Conservation (phyloP, 1,140 invertebrate genomes). For the Ceratina australensis region DNA sequence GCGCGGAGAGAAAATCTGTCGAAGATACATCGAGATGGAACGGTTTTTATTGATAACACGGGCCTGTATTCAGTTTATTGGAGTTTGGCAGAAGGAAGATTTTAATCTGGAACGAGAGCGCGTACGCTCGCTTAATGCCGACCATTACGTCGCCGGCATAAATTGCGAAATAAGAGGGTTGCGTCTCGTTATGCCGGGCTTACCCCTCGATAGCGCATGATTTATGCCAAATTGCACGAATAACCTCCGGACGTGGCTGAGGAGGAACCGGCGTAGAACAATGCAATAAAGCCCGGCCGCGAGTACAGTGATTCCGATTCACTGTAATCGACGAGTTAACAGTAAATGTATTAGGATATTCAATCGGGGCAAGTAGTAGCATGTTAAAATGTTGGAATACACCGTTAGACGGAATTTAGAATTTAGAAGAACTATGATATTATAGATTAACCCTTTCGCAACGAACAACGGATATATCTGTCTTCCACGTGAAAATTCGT, state of each 20-base stretch:
- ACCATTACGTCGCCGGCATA: slow-evolving; percentile 14
- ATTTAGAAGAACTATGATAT: too few relatives aligned
- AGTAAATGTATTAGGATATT: too few relatives aligned
- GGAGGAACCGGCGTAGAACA: neutral
- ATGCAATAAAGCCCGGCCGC: neutral
- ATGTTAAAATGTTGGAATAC: too few relatives aligned
- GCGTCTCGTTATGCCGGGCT: slow-evolving; percentile 8
- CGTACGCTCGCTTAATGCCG: neutral
- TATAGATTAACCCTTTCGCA: too few relatives aligned
- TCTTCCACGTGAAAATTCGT: too few relatives aligned
- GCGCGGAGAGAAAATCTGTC: too few relatives aligned
- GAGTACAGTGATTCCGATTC: too few relatives aligned
- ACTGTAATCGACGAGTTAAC: too few relatives aligned
- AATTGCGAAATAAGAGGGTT: slow-evolving; percentile 9
- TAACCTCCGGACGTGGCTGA: neutral
- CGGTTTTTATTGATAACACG: neutral
- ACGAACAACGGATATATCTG: too few relatives aligned
- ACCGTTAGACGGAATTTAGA: too few relatives aligned
- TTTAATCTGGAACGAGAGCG: slow-evolving; percentile 1
- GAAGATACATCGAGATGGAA: neutral
- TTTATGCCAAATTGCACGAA: slow-evolving; percentile 16
- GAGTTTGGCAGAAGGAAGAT: neutral
- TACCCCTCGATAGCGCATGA: neutral
- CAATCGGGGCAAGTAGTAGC: too few relatives aligned
- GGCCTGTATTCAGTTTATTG: neutral